Base-by-base conservation (phyloP, 2,113 vertebrate genomes). In the Dinomys branickii region DNA sequence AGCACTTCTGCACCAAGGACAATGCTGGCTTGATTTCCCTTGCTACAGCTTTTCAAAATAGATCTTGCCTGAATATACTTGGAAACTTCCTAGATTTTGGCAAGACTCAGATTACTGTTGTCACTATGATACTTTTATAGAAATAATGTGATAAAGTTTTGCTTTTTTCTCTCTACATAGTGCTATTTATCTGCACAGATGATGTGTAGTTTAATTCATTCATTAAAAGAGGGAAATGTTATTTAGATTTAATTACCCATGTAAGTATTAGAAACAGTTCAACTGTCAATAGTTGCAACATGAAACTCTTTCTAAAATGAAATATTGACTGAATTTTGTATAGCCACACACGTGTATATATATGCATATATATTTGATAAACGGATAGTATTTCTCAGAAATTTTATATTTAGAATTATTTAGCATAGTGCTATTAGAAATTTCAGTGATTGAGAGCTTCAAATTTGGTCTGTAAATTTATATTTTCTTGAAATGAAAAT, bases 221-320 rank as follows among this genome's bases (percentile, higher is more conserved):
- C 30, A 52, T 88, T 87, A 69, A 65, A 93, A 82, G 69, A 7
- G 3, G 30, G 35, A 12, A 80, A 92, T 78, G n/a, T 24, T 96
- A 82, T 91, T 83, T 69, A 95, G 77, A 73, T 90, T 82, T 90
- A 81, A 87, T 88, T 75, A 90, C 88, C 13, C 10, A n/a, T 35
- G 4, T 52, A 69, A 88, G 35, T 77, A 95, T 86, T 85, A 59
- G 7, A 83, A 95, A 65, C 17, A 77, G 1, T 67, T 94, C 28
- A 89, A 75, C 14, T 61, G 30, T 12, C 22, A 92, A 52, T 56
- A 93, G 14, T 44, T 88, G 3, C 58, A 92, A 59, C 14, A 56
- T 13, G 12, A 88, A 88, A 67, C n/a, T 71, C 41, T 84, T 65
- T 78, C 47, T 38, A 88, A 88, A 95, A 69, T 80, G 47, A 82